Base-by-base conservation (phyloP, 2,797 vertebrate genomes). In the Anableps anableps region DNA sequence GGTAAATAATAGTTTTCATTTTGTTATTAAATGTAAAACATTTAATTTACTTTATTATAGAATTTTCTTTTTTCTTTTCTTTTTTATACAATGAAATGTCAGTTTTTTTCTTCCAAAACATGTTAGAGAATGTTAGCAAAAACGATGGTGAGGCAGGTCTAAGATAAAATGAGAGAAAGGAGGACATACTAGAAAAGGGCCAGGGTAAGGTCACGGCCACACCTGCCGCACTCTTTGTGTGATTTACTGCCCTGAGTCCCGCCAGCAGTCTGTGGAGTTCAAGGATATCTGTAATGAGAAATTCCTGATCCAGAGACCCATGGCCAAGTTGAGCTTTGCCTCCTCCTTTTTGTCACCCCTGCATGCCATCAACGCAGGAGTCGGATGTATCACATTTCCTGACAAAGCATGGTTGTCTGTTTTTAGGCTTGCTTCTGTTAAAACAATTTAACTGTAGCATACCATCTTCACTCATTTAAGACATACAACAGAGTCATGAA, bases 211-310 rank as follows among this genome's bases (percentile, higher is more conserved):
- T 93, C 94, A 94, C 34, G 91, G 93, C 91, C 90, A 85, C 93
- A 95, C 94, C 95, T 96, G 95, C 94, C 94, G 88, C 86, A 88
- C 88, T 85, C 94, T 91, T 70, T 81, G 47, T 89, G 91, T 97
- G 96, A 97, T 97, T 98, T 96, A 97, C 94, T 94, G 94, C 88
- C 78, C 80, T 0, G 21, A 92, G 91, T 45, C 76, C 92, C 85
- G 79, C 76, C 91, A 93, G 91, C 93, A 92, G 93, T 94, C 85
- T 87, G 91, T 72, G 80, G 92, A 93, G 95, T 97, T 98, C 97
- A 98, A 97, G 96, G 96, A 95, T 95, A 96, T 92, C 88, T 79
- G 85, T 94, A 95, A 97, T 96, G 95, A 97, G 93, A 96, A 96
- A 97, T 96, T 95, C 91, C 95, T 95, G 92, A 92, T 95, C 94